A percentile compares a stretch with the other conserved stretches of the same genome.
Evolutionary conservation across 2,113 vertebrate genomes (phyloP).

Genomic region (Cheilinus undulatus): DNA sequence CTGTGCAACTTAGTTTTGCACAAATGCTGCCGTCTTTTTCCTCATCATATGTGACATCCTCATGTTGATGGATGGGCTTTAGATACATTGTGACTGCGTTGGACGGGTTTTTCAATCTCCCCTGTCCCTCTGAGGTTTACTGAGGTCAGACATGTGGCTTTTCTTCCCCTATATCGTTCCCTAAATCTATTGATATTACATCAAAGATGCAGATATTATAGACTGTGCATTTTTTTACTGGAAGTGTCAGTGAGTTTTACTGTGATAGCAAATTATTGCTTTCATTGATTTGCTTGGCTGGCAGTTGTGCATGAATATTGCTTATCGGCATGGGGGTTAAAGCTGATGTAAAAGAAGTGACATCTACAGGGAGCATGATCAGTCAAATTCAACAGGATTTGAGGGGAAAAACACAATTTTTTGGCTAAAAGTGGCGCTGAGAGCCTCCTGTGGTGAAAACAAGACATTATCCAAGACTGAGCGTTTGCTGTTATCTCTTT

Average conservation of each 20-base stretch:
- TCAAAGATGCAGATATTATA: conserved; percentile 43
- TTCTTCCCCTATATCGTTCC: background rate
- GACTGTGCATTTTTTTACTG: background rate
- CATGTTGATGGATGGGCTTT: conserved; percentile 57
- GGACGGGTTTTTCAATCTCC: conserved; percentile 15
- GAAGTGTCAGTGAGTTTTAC: conserved; percentile 16
- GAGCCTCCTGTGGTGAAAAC: conserved; percentile 44
- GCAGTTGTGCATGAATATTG: conserved; percentile 8
- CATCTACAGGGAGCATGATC: background rate
- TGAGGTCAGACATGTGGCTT: conserved; percentile 20
- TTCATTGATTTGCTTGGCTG: conserved; percentile 23
- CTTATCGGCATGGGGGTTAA: conserved; percentile 11
- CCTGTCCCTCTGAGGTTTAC: conserved; percentile 11
- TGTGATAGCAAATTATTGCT: conserved; percentile 10
- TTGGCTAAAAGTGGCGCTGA: conserved; percentile 9
- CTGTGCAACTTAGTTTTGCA: conserved; percentile 7
- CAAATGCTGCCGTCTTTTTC: conserved; percentile 27
- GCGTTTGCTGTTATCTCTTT: background rate
- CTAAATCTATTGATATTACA: conserved; percentile 25
- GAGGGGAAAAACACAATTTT: background rate
- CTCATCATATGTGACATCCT: conserved; percentile 8
- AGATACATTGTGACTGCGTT: conserved; percentile 35
- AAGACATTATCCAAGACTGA: background rate
- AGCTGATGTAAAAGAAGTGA: conserved; percentile 6
- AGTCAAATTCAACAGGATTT: background rate